phyloP scores from a whole-genome alignment of 2,797 vertebrate species.

The Sebastes nivosus region DNA sequence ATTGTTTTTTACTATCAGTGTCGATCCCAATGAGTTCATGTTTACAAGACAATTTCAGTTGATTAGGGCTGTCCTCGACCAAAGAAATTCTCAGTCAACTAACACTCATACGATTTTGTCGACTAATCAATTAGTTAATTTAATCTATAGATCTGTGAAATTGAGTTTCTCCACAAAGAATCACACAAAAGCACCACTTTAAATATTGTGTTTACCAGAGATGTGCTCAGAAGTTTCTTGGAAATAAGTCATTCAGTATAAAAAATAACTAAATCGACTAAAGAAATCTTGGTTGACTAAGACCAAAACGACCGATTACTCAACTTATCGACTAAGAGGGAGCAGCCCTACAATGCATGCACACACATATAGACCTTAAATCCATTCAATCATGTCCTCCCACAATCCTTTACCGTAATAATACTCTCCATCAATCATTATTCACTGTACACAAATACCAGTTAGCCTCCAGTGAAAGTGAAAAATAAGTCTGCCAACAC shows the following conservation, averaged over 20 bases:
- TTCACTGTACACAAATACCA: neutral
- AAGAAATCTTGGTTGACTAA: neutral
- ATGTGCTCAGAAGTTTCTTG: neutral
- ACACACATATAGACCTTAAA: neutral
- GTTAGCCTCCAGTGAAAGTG: neutral
- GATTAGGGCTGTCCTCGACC: neutral
- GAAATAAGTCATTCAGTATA: neutral
- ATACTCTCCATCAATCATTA: neutral
- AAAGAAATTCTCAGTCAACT: too few species aligned
- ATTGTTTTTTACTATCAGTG: neutral
- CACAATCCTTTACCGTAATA: neutral
- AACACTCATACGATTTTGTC: too few species aligned
- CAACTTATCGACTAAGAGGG: neutral
- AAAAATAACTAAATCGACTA: neutral
- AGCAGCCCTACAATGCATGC: neutral
- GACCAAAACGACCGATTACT: neutral
- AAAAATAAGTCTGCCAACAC: neutral
- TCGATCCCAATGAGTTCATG: slow-evolving; percentile 10
- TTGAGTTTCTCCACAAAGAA: neutral
- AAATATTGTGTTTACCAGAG: neutral
- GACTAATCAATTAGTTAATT: too few species aligned
- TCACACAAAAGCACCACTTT: neutral
- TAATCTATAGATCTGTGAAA: too few species aligned
- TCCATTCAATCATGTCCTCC: neutral
- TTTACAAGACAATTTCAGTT: neutral